phyloP scores from a whole-genome alignment of 1,140 invertebrate species.

The Bursaphelenchus mucronatus region DNA sequence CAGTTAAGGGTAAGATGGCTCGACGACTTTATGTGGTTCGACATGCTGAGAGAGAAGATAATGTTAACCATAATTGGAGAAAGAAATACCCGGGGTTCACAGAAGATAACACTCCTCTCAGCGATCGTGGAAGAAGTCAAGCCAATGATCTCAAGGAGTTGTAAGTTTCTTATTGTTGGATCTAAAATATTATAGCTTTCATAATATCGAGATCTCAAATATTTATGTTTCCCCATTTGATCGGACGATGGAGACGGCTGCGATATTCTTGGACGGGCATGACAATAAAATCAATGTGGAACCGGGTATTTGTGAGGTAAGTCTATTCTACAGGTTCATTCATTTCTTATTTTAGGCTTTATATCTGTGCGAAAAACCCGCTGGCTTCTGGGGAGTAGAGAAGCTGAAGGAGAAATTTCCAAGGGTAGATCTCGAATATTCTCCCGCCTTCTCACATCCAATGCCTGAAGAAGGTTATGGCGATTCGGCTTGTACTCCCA shows the following conservation, averaged over 20 bases:
- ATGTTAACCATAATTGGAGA: constrained; percentile 40
- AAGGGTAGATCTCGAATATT: constrained; percentile 43
- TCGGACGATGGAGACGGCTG: constrained; percentile 54
- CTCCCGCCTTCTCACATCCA: constrained; percentile 38
- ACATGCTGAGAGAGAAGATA: constrained; percentile 42
- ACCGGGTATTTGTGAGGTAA: constrained; percentile 50
- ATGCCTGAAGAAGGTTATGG: constrained; percentile 45
- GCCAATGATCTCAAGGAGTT: constrained; percentile 43
- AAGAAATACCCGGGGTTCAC: constrained; percentile 31
- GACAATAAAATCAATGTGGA: constrained; percentile 50
- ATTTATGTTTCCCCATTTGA: constrained; percentile 57
- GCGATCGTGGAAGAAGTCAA: constrained; percentile 42
- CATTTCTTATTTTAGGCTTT: constrained; percentile 40
- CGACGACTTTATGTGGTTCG: constrained; percentile 27
- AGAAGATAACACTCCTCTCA: constrained; percentile 50
- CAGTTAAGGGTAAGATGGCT: not conserved
- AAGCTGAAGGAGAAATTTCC: constrained; percentile 44
- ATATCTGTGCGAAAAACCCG: constrained; percentile 56
- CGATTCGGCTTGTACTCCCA: constrained; percentile 49
- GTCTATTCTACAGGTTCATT: not conserved
- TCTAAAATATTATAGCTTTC: constrained; percentile 32
- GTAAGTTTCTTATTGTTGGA: constrained; percentile 29
- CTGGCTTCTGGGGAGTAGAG: constrained; percentile 39
- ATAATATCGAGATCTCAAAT: constrained; percentile 44
- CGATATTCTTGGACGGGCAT: constrained; percentile 31